Base-by-base conservation (phyloP, 1,140 invertebrate species). In the Cydia splendana region DNA sequence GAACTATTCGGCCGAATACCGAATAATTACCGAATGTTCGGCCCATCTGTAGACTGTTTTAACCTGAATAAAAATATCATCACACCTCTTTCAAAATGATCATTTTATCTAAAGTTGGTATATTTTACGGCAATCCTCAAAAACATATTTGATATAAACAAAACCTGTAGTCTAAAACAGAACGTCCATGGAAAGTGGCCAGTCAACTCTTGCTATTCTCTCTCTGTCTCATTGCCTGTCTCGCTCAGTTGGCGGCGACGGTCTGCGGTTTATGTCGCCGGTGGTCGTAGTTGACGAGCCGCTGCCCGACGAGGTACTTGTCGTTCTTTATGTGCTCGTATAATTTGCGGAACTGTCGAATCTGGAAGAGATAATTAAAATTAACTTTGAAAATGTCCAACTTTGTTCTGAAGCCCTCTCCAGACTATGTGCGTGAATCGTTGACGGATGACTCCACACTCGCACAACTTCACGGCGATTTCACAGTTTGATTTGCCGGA, bases 301-400 rank as follows among this genome's bases (percentile, higher is more conserved):
- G 95, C 85, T 98, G 97, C 0, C 98, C 98, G 2, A 99, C 98
- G 30, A 99, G 95, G 94, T 99, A 99, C 94, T 99, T 99, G 89
- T 99, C 99, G 94, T 99, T 99, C 93, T 99, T 99, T 87, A 99
- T 99, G 92, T 99, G 98, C 88, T 99, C 98, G 88, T 99, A 99
- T 0, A 99, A 94, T 84, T 98, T 97, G 83, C 95, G 96, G 90
- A 99, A 98, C 88, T 99, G 98, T 76, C 96, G 95, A 48, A 98
- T 96, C 92, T 95, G 94, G 4, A 73, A 79, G 76, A 79, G 38
- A 10, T 42, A 0, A 10, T 42, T 42, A 42, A 42, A 30, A 30
- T 30, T 30, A 30, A 30, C 30, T 3, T 28, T 28, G 28, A 28
- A 28, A 28, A 28, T 28, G 28, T 28, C 28, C 28, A 28, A 28